Base-by-base conservation (phyloP, 2,797 vertebrate species). In the Capromys pilorides region DNA sequence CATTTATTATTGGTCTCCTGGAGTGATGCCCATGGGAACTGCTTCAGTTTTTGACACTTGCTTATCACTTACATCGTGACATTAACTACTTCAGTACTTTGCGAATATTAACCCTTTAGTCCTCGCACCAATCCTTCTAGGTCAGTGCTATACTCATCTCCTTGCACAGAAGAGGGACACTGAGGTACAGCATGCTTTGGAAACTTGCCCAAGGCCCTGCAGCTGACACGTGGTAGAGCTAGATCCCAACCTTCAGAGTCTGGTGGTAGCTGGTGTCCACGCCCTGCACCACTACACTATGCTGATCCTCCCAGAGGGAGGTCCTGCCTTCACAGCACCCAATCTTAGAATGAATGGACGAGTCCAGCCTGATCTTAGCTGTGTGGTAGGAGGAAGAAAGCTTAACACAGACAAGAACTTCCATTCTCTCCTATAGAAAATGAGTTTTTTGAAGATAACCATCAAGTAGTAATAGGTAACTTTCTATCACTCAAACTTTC, bases 391-490 rank as follows among this genome's bases (percentile, higher is more conserved):
- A 95, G 54, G 85, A 83, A 77, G 8, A 36, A 78, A 81, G 64
- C 78, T 93, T n/a, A 64, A 93, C 88, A 75, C 33, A 94, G 75
- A 69, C 0, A 73, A 80, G 36, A 84, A 91, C 28, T 79, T 93
- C 36, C 61, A 82, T 77, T 45, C 18, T 22, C 79, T 62, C 26
- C 13, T 80, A 41, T 41, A 94, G 83, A 86, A 86, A 95, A 85
- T 73, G 81, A 85, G 22, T 86, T 84, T 92, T 90, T 85, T 28
- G 49, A 91, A 96, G 92, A 80, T 59, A 95, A 19, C 14, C 57
- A 77, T 95, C 82, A 94, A 71, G 36, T 45, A 79, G 69, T 81
- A 86, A 84, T 93, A 91, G 89, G 66, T 59, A 94, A 89, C 62
- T 96, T 85, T 51, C 64, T 91, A 81, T n/a, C 51, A 36, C 28